Evolutionary conservation across 1,140 invertebrate species (phyloP), one percentile per base, ranked within the genome.

Genomic region (Cryptotermes secundus): DNA sequence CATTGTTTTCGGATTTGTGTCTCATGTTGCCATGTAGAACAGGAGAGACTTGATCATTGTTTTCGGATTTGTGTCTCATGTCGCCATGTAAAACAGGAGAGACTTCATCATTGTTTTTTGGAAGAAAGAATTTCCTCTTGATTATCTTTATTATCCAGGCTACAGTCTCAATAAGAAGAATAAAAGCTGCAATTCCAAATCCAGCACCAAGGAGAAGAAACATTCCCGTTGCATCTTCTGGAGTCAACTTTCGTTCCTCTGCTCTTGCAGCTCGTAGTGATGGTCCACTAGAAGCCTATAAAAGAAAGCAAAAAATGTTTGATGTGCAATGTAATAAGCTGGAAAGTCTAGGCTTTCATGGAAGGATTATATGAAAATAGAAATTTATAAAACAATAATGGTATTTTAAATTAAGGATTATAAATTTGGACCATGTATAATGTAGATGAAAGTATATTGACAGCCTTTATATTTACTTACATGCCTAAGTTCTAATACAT

Each of bases 201-300:
- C 95, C 95, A 65, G 92, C 91, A 3, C 91, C 93, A 82, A 96
- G 89, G 3, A 96, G 89, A 14, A 95, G 88, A 87, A 96, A 96
- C 93, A 95, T 96, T 12, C 95, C 95, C 90, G 95, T 94, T 3
- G 94, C 95, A 85, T 95, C 95, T 87, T 95, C 94, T 59, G 95
- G 89, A 0, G 93, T 93, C 35, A 96, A 87, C 80, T 93, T 92
- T 83, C 94, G 91, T 88, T 96, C 94, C 89, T 94, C 92, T 24
- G 91, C 88, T 84, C 90, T 87, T 83, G 90, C 85, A 86, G 89
- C 86, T 88, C 90, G 2, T 84, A 34, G 84, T 65, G 35, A n/a
- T 45, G 49, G 34, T 38, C 38, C 31, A 38, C 38, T 34, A 45
- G 24, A 34, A 45, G 79, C 79, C 83, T 84, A 3, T 19, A 49